Conservation (phyloP, 2,113 vertebrate genomes). For the Mungos mungo region DNA sequence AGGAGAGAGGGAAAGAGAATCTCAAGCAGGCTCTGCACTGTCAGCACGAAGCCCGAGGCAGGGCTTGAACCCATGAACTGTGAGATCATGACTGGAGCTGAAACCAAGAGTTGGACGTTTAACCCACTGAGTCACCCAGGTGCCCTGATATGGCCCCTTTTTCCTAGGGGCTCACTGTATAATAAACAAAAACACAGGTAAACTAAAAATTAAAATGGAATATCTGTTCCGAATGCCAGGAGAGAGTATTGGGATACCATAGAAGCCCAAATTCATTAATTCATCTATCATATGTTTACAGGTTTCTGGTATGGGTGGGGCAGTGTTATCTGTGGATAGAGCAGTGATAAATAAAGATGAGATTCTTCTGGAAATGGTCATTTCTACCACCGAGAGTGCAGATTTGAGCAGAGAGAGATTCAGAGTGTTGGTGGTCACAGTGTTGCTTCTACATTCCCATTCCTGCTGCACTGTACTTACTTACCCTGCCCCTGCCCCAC, state of each 20-base stretch:
- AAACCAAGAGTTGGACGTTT: too few species aligned
- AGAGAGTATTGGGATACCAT: neutral
- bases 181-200: neutral
- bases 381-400: neutral
- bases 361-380: neutral
- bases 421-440: too few species aligned
- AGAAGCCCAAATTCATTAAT: neutral
- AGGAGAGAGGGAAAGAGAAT: too few species aligned
- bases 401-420: neutral
- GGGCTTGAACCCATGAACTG: too few species aligned
- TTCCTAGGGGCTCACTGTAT: neutral
- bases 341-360: neutral
- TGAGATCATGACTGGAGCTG: too few species aligned
- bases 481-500: accelerated
- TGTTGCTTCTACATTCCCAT: neutral
- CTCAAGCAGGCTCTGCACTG: too few species aligned
- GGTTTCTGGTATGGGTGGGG: neutral
- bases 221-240: neutral
- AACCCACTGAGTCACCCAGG: too few species aligned
- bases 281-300: neutral
- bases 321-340: neutral
- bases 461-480: neutral
- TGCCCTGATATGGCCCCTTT: neutral
- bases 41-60: too few species aligned
- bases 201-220: neutral